phyloP scores from a whole-genome alignment of 2,888 invertebrate genomes.

The Netelia virgata region DNA sequence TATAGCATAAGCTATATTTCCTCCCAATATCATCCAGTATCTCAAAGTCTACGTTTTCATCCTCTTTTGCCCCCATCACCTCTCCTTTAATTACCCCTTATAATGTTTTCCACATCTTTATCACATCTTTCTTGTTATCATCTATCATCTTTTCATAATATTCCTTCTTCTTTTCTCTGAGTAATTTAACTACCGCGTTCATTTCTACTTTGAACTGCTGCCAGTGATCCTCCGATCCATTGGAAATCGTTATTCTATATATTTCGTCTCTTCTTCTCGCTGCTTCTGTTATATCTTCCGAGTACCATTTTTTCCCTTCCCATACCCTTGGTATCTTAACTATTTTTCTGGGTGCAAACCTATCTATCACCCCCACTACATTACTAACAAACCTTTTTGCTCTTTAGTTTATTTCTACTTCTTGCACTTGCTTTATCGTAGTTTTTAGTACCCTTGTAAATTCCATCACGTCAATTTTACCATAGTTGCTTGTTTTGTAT shows the following conservation, averaged over 20 bases:
- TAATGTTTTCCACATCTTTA: constrained; percentile 53
- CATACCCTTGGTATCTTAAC: constrained; percentile 28
- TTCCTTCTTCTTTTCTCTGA: constrained; percentile 31
- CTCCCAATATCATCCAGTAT: constrained; percentile 32
- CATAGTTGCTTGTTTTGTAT: not conserved
- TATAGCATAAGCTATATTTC: no score
- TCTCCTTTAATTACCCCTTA: constrained; percentile 52
- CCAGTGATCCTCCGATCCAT: constrained; percentile 4
- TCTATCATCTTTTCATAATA: constrained; percentile 44
- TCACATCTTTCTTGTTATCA: constrained; percentile 41
- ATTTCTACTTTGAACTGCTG: constrained; percentile 45
- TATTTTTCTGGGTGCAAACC: constrained; percentile 43
- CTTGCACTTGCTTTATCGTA: not conserved
- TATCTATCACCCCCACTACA: not conserved
- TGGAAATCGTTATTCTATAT: constrained; percentile 18
- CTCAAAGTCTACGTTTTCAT: constrained; percentile 29
- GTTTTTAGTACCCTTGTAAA: not conserved
- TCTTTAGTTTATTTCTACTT: constrained; percentile 1
- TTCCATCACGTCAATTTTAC: not conserved
- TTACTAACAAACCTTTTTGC: constrained; percentile 23
- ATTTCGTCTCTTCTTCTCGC: constrained; percentile 40
- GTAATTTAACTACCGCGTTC: constrained; percentile 44
- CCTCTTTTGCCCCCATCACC: constrained; percentile 4
- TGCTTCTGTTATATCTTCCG: constrained; percentile 36
- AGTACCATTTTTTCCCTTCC: constrained; percentile 38